Evolutionary conservation across 2,113 vertebrate species (phyloP).

Genomic region (Danio rerio): GRCz12tu NC_133179.1:15106501-15107000

Average conservation of each 20-base stretch:
- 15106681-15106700: background rate
- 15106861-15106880: slow-evolving; percentile 29
- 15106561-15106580: too few species aligned
- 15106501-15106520: too few species aligned
- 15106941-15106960: slow-evolving; percentile 34
- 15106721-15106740: background rate
- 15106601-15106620: too few species aligned
- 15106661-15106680: background rate
- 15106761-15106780: background rate
- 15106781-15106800: background rate
- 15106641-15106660: background rate
- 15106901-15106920: slow-evolving; percentile 2
- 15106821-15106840: slow-evolving; percentile 24
- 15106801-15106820: background rate
- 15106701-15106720: background rate
- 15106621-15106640: too few species aligned
- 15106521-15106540: too few species aligned
- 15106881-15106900: slow-evolving; percentile 18
- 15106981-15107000: slow-evolving; percentile 42
- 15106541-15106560: too few species aligned
- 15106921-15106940: background rate
- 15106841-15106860: slow-evolving; percentile 34
- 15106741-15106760: background rate
- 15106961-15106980: slow-evolving; percentile 41
- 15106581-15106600: too few species aligned